Evolutionary conservation across 2,113 vertebrate species (phyloP).

Genomic region (Apodemus sylvaticus): DNA sequence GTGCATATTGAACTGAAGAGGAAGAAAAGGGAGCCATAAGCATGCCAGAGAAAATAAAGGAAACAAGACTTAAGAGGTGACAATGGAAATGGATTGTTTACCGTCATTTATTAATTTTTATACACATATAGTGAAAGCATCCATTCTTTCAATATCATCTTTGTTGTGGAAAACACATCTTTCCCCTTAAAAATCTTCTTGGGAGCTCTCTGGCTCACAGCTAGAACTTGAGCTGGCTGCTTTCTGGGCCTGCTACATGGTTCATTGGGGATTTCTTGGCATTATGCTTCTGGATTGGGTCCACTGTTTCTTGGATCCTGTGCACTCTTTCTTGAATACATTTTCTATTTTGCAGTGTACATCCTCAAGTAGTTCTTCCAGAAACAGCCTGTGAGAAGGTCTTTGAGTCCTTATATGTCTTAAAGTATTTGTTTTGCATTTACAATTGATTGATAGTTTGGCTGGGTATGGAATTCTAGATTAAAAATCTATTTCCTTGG

Average conservation of each 20-base stretch:
- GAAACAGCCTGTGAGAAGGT: not conserved
- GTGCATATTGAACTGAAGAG: not conserved
- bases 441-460: conserved; percentile 30
- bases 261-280: conserved; percentile 44
- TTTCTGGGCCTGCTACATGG: not conserved
- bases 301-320: conserved; percentile 36
- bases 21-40: not conserved
- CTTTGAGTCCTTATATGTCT: not conserved
- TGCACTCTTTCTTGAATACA: conserved; percentile 33
- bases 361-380: not conserved
- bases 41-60: not conserved
- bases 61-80: not conserved
- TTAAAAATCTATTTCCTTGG: conserved; percentile 30
- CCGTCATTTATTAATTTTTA: conserved; percentile 17
- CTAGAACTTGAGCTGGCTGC: not conserved
- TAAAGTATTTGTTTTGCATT: not conserved
- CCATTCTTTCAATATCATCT: conserved; percentile 12
- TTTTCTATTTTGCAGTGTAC: not conserved
- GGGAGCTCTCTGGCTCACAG: not conserved
- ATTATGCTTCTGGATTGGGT: not conserved
- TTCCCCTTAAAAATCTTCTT: not conserved
- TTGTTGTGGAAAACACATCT: not conserved
- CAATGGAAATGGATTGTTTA: not conserved
- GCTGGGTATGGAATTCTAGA: conserved; percentile 62
- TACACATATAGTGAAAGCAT: not conserved